These are phyloP conservation scores for Idaea aversata DNA, from an alignment of 2,888 invertebrate genomes.

Conservation along the genomic window DNA sequence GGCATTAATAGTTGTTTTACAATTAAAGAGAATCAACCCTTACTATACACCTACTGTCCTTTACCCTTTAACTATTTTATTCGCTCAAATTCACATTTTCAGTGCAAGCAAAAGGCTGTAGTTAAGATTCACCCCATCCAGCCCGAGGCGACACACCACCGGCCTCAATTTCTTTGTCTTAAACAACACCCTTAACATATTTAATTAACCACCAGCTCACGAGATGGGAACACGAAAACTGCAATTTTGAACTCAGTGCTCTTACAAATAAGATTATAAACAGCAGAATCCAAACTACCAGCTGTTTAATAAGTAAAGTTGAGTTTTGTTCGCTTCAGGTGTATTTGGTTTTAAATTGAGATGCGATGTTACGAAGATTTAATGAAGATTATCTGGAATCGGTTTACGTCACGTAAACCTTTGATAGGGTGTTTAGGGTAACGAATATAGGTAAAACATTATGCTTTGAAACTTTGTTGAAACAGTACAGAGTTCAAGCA, in stretches of 20 bases:
- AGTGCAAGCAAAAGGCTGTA: conserved; percentile 17
- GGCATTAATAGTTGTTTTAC: too few species aligned
- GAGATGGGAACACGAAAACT: conserved; percentile 9
- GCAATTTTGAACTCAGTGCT: conserved; percentile 14
- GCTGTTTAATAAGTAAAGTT: conserved; percentile 19
- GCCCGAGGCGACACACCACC: conserved; percentile 35
- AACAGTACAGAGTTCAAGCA: too few species aligned
- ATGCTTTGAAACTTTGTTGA: too few species aligned
- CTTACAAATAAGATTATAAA: conserved; percentile 8
- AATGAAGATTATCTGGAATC: conserved; percentile 35
- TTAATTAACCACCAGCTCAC: conserved; percentile 55
- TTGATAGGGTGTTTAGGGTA: conserved; percentile 9
- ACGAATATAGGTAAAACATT: conserved; percentile 4
- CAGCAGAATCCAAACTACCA: background rate
- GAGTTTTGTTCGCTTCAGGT: conserved; percentile 26
- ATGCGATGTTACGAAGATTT: conserved; percentile 39
- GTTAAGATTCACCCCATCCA: conserved; percentile 13
- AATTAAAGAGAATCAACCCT: too few species aligned
- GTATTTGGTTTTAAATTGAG: conserved; percentile 36
- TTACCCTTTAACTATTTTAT: background rate
- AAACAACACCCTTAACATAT: conserved; percentile 58
- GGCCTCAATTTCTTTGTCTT: conserved; percentile 55
- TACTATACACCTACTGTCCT: too few species aligned
- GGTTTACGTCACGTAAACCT: conserved; percentile 25
- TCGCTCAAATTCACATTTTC: conserved; percentile 8